These are phyloP conservation scores for Palloptera scutellata DNA, from an alignment of 2,888 invertebrate genomes.

Conservation along the genomic window DNA sequence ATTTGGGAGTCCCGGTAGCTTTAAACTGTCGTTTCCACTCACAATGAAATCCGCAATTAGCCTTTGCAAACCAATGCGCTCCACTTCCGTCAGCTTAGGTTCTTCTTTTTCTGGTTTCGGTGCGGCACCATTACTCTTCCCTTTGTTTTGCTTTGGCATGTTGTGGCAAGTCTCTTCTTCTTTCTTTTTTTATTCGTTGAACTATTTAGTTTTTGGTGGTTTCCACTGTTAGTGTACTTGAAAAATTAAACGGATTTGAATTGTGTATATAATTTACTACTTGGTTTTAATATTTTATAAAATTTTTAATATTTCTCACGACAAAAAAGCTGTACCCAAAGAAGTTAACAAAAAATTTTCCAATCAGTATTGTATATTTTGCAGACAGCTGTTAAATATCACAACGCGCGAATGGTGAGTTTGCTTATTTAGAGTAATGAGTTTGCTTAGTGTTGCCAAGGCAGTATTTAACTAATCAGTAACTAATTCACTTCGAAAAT, in stretches of 20 bases:
- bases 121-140: too few species aligned
- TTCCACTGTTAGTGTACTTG: background rate
- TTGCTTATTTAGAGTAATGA: too few species aligned
- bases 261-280: background rate
- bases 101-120: too few species aligned
- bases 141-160: conserved; percentile 7
- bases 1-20: conserved; percentile 43
- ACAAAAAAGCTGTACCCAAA: background rate
- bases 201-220: background rate
- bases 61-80: conserved; percentile 35
- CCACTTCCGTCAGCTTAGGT: background rate
- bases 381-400: too few species aligned
- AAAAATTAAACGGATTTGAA: too few species aligned
- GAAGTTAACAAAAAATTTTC: background rate
- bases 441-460: too few species aligned
- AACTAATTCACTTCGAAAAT: too few species aligned
- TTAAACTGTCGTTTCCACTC: conserved; percentile 38
- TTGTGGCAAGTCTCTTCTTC: background rate
- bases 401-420: too few species aligned
- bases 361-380: too few species aligned
- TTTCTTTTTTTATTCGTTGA: conserved; percentile 2
- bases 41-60: conserved; percentile 48
- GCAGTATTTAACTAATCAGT: too few species aligned
- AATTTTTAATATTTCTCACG: background rate
- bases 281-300: background rate